Conservation (phyloP, 2,888 invertebrate genomes). For the Microplitis manilae region DNA sequence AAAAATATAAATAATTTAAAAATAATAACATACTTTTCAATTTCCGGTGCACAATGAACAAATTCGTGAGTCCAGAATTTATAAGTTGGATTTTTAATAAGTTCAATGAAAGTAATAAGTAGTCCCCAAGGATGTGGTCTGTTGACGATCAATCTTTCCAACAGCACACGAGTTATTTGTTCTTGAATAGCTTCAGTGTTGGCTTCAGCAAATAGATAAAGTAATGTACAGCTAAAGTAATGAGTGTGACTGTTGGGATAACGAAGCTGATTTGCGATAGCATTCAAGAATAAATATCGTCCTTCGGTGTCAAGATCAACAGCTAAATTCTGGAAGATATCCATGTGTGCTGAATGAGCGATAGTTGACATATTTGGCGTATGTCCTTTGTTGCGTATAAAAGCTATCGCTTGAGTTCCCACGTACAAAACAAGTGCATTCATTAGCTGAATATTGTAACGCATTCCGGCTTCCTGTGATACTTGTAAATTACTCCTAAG, state of each 20-base stretch:
- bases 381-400: slow-evolving; percentile 91
- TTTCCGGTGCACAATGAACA: slow-evolving; percentile 99
- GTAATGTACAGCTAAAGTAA: slow-evolving; percentile 97
- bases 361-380: slow-evolving; percentile 98
- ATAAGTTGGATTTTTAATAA: slow-evolving; percentile 98
- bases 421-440: slow-evolving; percentile 98
- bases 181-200: slow-evolving; percentile 98
- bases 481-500: slow-evolving; percentile 92
- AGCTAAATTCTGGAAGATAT: slow-evolving; percentile 99
- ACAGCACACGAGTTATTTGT: slow-evolving; percentile 95
- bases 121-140: slow-evolving; percentile 99
- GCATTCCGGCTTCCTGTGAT: slow-evolving; percentile 88
- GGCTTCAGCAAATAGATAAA: slow-evolving; percentile 97
- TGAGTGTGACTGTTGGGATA: slow-evolving; percentile 99
- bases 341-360: slow-evolving; percentile 98
- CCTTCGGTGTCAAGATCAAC: slow-evolving; percentile 99
- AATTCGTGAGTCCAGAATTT: slow-evolving; percentile 99
- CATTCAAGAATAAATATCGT: slow-evolving; percentile 96
- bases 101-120: slow-evolving; percentile 97
- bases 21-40: slow-evolving; percentile 87
- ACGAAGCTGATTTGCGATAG: slow-evolving; percentile 97
- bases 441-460: slow-evolving; percentile 96
- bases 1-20: slow-evolving; percentile 26
- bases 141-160: slow-evolving; percentile 97
- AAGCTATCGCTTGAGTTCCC: slow-evolving; percentile 95